phyloP scores from a whole-genome alignment of 2,888 invertebrate genomes.

The Calameuta pallipes region DNA sequence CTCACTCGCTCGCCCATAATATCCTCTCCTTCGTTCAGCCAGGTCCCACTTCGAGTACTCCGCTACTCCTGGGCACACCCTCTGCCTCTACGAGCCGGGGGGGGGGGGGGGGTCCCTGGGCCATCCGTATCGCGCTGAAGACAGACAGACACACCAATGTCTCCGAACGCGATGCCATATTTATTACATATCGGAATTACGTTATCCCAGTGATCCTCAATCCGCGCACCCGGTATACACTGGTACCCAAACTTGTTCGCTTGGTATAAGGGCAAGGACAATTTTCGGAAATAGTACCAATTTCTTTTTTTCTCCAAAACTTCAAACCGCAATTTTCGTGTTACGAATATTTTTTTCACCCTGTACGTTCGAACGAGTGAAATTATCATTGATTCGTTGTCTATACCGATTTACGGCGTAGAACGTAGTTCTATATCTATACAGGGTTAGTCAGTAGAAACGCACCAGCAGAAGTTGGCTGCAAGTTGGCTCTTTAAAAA shows the following conservation, averaged over 20 bases:
- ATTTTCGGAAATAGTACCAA: background rate
- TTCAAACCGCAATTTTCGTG: background rate
- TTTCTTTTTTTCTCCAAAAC: background rate
- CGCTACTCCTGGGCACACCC: slow-evolving; percentile 48
- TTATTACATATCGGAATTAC: slow-evolving; percentile 62
- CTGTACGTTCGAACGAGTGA: background rate
- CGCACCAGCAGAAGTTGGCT: too few relatives aligned
- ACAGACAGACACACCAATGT: slow-evolving; percentile 56
- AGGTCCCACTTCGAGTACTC: slow-evolving; percentile 65
- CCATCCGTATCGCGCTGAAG: slow-evolving; percentile 28
- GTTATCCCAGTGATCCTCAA: slow-evolving; percentile 32
- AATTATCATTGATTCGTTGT: background rate
- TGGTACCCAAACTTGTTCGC: background rate
- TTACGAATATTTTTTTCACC: background rate
- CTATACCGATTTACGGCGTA: background rate
- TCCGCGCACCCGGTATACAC: background rate
- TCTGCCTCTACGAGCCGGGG: slow-evolving; percentile 20
- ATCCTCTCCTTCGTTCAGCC: slow-evolving; percentile 37
- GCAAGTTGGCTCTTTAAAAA: too few relatives aligned
- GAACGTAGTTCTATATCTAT: background rate
- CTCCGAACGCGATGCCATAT: slow-evolving; percentile 43
- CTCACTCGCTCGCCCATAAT: slow-evolving; percentile 65
- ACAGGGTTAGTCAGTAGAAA: too few relatives aligned
- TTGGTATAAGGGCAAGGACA: background rate
- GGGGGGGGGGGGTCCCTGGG: slow-evolving; percentile 2